A percentile compares a stretch with the other conserved stretches of the same genome.
Evolutionary conservation across 2,797 vertebrate genomes (phyloP).

Genomic region (Ciconia nigra): DNA sequence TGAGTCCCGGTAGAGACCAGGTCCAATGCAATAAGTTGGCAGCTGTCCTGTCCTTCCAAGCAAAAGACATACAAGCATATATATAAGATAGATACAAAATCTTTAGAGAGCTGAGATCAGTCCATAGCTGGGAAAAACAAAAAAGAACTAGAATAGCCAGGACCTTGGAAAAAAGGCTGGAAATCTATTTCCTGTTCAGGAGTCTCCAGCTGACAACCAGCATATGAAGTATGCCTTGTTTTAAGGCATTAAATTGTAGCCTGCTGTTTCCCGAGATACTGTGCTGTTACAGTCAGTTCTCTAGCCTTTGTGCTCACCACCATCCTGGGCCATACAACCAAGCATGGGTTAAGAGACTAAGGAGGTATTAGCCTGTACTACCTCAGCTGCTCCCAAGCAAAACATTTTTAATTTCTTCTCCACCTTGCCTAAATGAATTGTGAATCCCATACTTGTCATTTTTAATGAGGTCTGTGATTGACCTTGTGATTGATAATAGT

Average conservation of each 20-base stretch:
- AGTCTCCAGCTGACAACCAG: background rate
- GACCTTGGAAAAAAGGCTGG: background rate
- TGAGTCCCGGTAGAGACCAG: background rate
- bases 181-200: background rate
- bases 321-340: background rate
- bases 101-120: background rate
- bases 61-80: background rate
- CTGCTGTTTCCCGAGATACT: background rate
- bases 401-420: background rate
- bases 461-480: conserved; percentile 9
- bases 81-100: background rate
- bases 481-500: background rate
- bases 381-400: background rate
- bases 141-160: background rate
- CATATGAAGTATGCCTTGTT: background rate
- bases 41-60: background rate
- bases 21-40: background rate
- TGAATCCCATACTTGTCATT: background rate
- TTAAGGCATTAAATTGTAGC: background rate
- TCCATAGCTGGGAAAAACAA: background rate
- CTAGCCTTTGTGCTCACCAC: background rate
- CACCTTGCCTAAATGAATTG: background rate
- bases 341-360: background rate
- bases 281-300: background rate
- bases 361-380: background rate